These are phyloP conservation scores for Cladorhizidae sp. DNA, from an alignment of 37 sponge, comb jelly and placozoan genomes.

Conservation along the genomic window DNA sequence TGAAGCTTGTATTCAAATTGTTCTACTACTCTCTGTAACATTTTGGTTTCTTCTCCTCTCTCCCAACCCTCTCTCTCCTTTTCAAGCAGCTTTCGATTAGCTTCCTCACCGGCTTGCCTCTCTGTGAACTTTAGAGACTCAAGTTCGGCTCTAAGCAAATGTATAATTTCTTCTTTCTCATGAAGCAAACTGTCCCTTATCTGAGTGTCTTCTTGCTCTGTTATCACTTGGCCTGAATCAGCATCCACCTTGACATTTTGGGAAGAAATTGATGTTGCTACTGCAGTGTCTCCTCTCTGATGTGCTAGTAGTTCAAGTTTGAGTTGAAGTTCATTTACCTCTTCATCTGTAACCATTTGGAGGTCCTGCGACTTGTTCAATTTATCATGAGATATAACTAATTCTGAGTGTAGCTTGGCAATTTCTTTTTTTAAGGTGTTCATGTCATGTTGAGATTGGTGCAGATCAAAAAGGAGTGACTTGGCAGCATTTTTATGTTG, in stretches of 20 bases:
- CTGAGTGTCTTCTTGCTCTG: constrained; percentile 14
- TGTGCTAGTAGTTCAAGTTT: not conserved
- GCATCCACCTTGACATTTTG: not conserved
- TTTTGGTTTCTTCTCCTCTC: not conserved
- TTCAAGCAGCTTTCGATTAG: not conserved
- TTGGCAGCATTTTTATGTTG: constrained; percentile 2
- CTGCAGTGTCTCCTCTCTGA: not conserved
- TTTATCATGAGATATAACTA: constrained; percentile 8
- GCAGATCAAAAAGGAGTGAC: not conserved
- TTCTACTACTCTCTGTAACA: not conserved
- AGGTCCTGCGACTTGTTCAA: not conserved
- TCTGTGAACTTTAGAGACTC: not conserved
- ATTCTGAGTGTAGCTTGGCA: not conserved
- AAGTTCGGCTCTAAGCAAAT: constrained; percentile 15
- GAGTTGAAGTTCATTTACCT: constrained; percentile 3
- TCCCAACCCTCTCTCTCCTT: constrained; percentile 11
- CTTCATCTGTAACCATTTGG: not conserved
- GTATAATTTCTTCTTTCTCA: constrained; percentile 10
- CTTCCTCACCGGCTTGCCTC: constrained; percentile 6
- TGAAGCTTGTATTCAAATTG: not conserved
- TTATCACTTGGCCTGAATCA: constrained; percentile 3
- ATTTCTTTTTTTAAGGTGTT: constrained; percentile 3
- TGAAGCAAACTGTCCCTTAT: not conserved
- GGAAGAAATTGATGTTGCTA: not conserved
- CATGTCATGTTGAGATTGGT: not conserved